Evolutionary conservation across 2,797 vertebrate genomes (phyloP), one percentile per base, ranked within the genome.

Genomic region (Enteromius paludinosus): DNA sequence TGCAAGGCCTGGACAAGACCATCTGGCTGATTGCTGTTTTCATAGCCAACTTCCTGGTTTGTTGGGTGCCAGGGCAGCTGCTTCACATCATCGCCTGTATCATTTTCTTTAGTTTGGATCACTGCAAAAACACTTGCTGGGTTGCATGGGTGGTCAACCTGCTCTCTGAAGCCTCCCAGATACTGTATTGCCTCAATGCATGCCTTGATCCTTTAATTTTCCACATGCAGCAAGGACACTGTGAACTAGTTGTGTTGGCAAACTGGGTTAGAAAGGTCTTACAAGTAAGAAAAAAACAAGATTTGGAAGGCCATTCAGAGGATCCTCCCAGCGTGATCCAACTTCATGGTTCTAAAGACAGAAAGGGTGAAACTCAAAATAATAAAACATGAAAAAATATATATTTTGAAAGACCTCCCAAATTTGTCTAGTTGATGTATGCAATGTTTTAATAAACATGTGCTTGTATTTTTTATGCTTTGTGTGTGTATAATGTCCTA

Each of bases 11-110:
- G 12, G 79, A 86, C 70, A 89, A 87, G 76, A 84, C 83, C 77
- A 82, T 88, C 79, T 80, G 86, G 83, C 78, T 89, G 10, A 86
- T 89, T 49, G 82, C 73, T 0, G 18, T 88, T 41, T 85, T 87
- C 69, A 89, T 88, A 49, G 86, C 78, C 69, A 89, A 87, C 65
- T 88, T 90, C 52, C 71, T 90, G 75, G 81, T 88, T 75, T 90
- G 89, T 80, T 90, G 89, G 88, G 61, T 90, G 45, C 89, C 89
- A 14, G 87, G 86, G 45, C 87, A 90, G 79, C 78, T 90, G 59
- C 86, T 90, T n/a, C 85, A 90, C 62, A 85, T 89, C 45, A 35
- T 89, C 3, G 87, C 85, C 59, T 90, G 84, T 43, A 79, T 88
- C 38, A 23, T 87, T 41, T 90, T 86, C 85, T 85, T 87, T 74